Conservation (phyloP, 1,140 invertebrate species). For the Aphaenogaster rudis region DNA sequence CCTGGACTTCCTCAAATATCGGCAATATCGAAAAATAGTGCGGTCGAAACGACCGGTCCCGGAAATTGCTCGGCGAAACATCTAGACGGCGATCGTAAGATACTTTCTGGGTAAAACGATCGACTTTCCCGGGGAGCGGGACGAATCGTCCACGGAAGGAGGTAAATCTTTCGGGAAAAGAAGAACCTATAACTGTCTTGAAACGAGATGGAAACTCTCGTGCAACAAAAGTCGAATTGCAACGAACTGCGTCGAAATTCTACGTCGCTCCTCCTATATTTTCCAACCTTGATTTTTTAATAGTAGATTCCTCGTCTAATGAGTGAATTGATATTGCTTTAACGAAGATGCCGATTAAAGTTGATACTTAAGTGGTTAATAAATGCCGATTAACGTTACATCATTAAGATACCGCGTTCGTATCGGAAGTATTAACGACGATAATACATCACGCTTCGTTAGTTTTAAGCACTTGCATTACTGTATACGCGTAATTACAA, state of each 20-base stretch:
- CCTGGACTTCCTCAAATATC: conserved; percentile 45
- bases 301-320: not conserved
- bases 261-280: not conserved
- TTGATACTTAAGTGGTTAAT: not conserved
- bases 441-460: conserved; percentile 6
- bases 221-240: not conserved
- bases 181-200: not conserved
- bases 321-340: conserved; percentile 24
- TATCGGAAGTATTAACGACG: conserved; percentile 20
- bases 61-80: conserved; percentile 33
- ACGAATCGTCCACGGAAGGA: not conserved
- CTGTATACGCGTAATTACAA: conserved; percentile 11
- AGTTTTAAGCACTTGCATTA: conserved; percentile 19
- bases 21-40: conserved; percentile 48
- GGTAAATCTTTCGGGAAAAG: not conserved
- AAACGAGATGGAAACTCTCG: not conserved
- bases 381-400: conserved; percentile 9
- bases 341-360: not conserved
- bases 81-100: conserved; percentile 6
- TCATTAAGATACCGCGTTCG: conserved; percentile 1
- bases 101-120: conserved; percentile 16
- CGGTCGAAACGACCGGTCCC: conserved; percentile 25
- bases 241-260: not conserved
- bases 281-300: conserved; percentile 7
- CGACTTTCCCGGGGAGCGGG: not conserved